Conservation (phyloP, 2,113 vertebrate genomes). For the Alligator mississippiensis region DNA sequence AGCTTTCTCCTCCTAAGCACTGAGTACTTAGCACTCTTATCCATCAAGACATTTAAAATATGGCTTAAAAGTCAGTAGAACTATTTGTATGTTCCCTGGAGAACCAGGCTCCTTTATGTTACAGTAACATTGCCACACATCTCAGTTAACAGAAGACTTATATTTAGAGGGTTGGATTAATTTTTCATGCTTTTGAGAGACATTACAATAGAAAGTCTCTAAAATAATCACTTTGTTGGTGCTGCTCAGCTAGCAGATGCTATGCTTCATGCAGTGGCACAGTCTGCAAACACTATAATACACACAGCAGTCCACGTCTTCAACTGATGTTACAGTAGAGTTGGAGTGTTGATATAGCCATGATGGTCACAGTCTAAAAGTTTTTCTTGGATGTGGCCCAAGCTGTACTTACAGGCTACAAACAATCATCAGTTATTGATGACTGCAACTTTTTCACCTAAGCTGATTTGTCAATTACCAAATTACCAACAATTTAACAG, state of each 20-base stretch:
- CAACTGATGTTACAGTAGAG: no score
- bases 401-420: background rate
- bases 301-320: no score
- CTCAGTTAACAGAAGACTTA: background rate
- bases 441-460: background rate
- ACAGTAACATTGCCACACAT: fast-evolving
- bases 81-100: background rate
- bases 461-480: background rate
- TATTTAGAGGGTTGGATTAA: background rate
- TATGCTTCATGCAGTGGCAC: background rate
- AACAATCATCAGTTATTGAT: background rate
- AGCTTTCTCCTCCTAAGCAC: background rate
- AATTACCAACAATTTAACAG: background rate
- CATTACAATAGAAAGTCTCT: fast-evolving
- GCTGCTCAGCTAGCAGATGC: background rate
- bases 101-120: background rate
- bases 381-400: background rate
- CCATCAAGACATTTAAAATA: background rate
- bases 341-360: no score
- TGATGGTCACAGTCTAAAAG: background rate
- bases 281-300: background rate
- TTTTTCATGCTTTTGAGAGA: background rate
- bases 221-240: background rate
- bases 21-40: background rate
- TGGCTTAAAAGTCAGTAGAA: background rate